phyloP scores from a whole-genome alignment of 1,140 invertebrate species.

The Nasonia longicornis region DNA sequence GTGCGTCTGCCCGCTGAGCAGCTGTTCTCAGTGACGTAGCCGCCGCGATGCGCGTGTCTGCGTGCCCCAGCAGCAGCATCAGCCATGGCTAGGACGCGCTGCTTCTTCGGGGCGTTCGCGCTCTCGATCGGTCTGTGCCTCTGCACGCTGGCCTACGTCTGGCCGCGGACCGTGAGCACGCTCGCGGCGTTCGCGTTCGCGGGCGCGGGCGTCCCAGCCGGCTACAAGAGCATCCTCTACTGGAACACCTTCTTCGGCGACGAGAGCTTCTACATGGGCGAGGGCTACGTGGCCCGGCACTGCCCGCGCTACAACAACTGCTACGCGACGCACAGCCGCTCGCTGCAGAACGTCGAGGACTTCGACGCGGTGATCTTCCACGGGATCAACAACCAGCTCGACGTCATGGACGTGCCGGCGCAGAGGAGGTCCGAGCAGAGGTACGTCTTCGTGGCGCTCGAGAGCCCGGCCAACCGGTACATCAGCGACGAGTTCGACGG shows the following conservation, averaged over 20 bases:
- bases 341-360: constrained; percentile 30
- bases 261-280: constrained; percentile 54
- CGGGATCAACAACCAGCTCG: constrained; percentile 48
- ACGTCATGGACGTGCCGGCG: constrained; percentile 45
- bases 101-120: neutral
- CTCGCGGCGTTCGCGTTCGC: neutral
- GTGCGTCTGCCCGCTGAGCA: too few species aligned
- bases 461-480: constrained; percentile 55
- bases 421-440: constrained; percentile 46
- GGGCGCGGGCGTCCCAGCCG: neutral
- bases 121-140: neutral
- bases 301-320: constrained; percentile 52
- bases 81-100: neutral
- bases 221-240: constrained; percentile 47
- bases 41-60: too few species aligned
- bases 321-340: constrained; percentile 48
- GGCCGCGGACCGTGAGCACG: neutral
- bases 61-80: neutral
- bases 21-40: neutral
- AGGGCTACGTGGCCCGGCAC: constrained; percentile 48
- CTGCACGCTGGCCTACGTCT: neutral
- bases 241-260: constrained; percentile 58
- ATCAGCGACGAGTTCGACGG: constrained; percentile 49
- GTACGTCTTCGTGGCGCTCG: constrained; percentile 59
- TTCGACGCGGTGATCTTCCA: constrained; percentile 60